Conservation (phyloP, 2,113 vertebrate genomes). For the Coptodon rendalli region DNA sequence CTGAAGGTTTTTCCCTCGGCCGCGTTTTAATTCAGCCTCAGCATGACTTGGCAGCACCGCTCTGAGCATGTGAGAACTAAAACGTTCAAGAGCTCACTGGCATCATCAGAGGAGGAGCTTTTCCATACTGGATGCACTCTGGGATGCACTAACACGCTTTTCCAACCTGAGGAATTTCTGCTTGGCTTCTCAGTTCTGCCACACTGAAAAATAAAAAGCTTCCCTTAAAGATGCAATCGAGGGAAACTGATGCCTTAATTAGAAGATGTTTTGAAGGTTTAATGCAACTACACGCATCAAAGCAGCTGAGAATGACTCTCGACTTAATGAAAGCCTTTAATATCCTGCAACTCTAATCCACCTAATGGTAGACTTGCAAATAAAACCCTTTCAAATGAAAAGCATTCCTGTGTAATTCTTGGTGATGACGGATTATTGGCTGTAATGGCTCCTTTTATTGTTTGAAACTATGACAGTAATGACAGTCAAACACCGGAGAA, state of each 20-base stretch:
- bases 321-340: neutral
- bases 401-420: neutral
- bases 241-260: neutral
- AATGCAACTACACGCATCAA: neutral
- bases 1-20: neutral
- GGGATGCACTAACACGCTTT: neutral
- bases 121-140: neutral
- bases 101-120: neutral
- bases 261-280: neutral
- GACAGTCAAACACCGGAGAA: neutral
- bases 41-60: accelerated
- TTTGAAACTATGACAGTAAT: neutral
- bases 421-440: neutral
- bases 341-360: neutral
- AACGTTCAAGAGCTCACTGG: neutral
- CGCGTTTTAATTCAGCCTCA: neutral
- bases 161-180: neutral
- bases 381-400: neutral
- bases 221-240: neutral
- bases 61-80: neutral
- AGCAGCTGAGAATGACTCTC: neutral
- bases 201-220: accelerated
- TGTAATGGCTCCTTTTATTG: neutral
- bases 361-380: neutral
- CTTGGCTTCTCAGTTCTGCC: neutral